Evolutionary conservation across 2,888 invertebrate species (phyloP).

Genomic region (Drosophila eohydei): DNA sequence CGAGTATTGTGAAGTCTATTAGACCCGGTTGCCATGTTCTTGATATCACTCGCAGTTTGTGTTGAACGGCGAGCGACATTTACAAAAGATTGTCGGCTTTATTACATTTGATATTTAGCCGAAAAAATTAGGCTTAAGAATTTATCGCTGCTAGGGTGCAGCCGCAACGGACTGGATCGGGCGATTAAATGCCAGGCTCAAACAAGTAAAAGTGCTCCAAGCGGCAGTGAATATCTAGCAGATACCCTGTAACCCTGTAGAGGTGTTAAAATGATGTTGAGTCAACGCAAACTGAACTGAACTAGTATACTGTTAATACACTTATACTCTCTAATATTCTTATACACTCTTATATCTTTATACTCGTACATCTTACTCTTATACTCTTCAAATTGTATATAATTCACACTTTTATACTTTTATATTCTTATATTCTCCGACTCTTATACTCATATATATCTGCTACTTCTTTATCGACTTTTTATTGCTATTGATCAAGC

Average conservation of each 20-base stretch:
- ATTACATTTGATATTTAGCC: slow-evolving; percentile 52
- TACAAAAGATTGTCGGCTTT: slow-evolving; percentile 31
- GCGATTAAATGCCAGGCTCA: slow-evolving; percentile 3
- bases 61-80: slow-evolving; percentile 38
- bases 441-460: background rate
- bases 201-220: too few relatives aligned
- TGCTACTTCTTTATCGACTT: background rate
- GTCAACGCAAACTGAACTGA: background rate
- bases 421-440: background rate
- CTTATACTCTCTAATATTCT: background rate
- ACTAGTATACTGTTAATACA: background rate
- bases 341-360: background rate
- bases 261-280: background rate
- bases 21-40: background rate
- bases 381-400: background rate
- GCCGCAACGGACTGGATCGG: slow-evolving; percentile 27
- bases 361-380: background rate
- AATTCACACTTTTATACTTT: background rate
- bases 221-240: background rate
- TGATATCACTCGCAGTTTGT: slow-evolving; percentile 1
- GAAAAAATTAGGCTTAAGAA: slow-evolving; percentile 57
- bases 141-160: slow-evolving; percentile 71
- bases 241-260: background rate
- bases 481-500: background rate
- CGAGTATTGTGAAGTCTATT: background rate